Evolutionary conservation across 2,797 vertebrate genomes (phyloP).

Genomic region (Trichosurus vulpecula): DNA sequence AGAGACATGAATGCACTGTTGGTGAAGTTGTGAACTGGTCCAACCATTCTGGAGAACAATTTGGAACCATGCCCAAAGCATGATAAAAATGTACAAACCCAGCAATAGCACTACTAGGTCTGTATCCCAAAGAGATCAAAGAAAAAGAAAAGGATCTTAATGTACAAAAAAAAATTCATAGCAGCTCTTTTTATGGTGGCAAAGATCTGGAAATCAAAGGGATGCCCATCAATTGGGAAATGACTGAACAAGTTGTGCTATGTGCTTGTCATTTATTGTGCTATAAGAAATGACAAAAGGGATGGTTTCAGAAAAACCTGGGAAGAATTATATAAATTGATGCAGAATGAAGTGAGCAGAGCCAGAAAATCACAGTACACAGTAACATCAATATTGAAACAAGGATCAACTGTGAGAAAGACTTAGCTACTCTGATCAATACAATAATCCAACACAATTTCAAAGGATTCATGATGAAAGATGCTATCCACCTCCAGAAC

Average conservation of each 20-base stretch:
- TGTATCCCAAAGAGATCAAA: no score
- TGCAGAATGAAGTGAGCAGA: background rate
- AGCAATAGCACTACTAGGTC: background rate
- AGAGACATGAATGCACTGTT: background rate
- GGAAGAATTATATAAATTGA: background rate
- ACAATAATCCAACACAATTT: background rate
- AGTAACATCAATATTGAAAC: background rate
- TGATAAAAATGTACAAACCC: background rate
- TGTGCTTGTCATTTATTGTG: background rate
- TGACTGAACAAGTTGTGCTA: background rate
- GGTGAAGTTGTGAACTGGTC: background rate
- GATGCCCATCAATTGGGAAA: background rate
- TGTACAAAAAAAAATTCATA: background rate
- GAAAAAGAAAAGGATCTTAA: background rate
- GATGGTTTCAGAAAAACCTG: background rate
- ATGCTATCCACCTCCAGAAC: background rate
- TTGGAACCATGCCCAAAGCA: background rate
- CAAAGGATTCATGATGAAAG: no score
- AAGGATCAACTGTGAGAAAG: background rate
- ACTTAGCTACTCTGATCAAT: background rate
- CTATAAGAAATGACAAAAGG: background rate
- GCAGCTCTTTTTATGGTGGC: background rate
- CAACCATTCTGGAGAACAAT: background rate
- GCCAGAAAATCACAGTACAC: background rate
- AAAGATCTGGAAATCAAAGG: background rate